These are phyloP conservation scores for Nematolebias whitei DNA, from an alignment of 2,113 vertebrate species.

Conservation along the genomic window DNA sequence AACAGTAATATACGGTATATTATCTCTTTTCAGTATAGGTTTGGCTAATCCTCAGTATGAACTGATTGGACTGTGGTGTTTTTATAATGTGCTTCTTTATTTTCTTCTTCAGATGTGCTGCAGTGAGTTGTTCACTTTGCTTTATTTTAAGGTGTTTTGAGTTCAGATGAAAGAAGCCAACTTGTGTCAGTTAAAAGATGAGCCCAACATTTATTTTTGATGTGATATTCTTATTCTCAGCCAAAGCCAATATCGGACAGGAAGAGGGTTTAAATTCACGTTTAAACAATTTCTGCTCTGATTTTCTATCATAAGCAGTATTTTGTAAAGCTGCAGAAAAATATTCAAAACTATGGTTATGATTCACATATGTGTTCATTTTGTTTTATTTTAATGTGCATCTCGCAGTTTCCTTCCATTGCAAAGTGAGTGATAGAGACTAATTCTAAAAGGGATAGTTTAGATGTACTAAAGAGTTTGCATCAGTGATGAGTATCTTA, in stretches of 20 bases:
- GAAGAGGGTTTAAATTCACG: background rate
- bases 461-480: too few species aligned
- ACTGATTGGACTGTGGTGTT: constrained; percentile 64
- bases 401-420: background rate
- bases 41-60: constrained; percentile 59
- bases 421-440: background rate
- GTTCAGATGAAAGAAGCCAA: constrained; percentile 8
- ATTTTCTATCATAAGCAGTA: background rate
- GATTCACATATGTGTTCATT: background rate
- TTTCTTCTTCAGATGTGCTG: constrained; percentile 55
- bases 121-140: constrained; percentile 63
- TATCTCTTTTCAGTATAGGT: constrained; percentile 53
- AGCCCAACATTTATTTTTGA: background rate
- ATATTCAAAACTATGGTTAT: background rate
- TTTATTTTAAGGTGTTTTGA: constrained; percentile 50
- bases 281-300: background rate
- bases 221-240: background rate
- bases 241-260: constrained; percentile 3
- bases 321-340: background rate
- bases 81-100: constrained; percentile 66
- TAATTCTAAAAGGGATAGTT: too few species aligned
- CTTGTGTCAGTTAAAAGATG: constrained; percentile 6
- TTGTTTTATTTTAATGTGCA: background rate
- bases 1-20: constrained; percentile 59
- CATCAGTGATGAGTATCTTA: too few species aligned